Conservation (phyloP, 37 sponge, comb jelly and placozoan species). For the Oscarella lobularis region DNA sequence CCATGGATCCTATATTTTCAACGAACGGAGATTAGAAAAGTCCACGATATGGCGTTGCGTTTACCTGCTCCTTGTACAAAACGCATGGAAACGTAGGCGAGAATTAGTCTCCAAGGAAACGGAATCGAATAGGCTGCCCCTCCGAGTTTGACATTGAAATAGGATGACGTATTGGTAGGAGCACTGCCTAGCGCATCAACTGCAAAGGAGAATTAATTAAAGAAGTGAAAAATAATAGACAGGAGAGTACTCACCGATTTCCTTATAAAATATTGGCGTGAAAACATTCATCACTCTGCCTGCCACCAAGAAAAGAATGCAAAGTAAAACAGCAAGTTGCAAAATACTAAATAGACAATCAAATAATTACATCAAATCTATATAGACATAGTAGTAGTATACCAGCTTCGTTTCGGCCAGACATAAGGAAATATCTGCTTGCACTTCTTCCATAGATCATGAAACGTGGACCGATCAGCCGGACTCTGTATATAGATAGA, state of each 20-base stretch:
- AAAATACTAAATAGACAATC: constrained; percentile 20
- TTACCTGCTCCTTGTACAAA: constrained; percentile 48
- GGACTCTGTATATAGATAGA: constrained; percentile 8
- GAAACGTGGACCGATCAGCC: constrained; percentile 52
- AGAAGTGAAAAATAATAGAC: no score
- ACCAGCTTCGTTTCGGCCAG: constrained; percentile 66
- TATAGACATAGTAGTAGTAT: not conserved
- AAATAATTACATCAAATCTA: not conserved
- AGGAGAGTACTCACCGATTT: constrained; percentile 61
- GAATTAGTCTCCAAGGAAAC: constrained; percentile 16
- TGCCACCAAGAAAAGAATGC: constrained; percentile 55
- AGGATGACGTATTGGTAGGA: no score
- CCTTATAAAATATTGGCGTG: constrained; percentile 91
- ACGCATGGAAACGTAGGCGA: constrained; percentile 51
- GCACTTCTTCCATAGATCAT: constrained; percentile 41
- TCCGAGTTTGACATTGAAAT: no score
- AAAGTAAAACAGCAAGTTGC: constrained; percentile 69
- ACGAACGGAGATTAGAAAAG: no score
- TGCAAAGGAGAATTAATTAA: constrained; percentile 94
- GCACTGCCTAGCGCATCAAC: constrained; percentile 88
- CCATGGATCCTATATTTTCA: constrained; percentile 66
- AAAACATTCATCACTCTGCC: constrained; percentile 81
- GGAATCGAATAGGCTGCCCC: no score
- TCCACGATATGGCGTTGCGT: no score
- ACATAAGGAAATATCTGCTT: constrained; percentile 73